Evolutionary conservation across 2,113 vertebrate species (phyloP), one percentile per base, ranked within the genome.

Genomic region (Bufo bufo): DNA sequence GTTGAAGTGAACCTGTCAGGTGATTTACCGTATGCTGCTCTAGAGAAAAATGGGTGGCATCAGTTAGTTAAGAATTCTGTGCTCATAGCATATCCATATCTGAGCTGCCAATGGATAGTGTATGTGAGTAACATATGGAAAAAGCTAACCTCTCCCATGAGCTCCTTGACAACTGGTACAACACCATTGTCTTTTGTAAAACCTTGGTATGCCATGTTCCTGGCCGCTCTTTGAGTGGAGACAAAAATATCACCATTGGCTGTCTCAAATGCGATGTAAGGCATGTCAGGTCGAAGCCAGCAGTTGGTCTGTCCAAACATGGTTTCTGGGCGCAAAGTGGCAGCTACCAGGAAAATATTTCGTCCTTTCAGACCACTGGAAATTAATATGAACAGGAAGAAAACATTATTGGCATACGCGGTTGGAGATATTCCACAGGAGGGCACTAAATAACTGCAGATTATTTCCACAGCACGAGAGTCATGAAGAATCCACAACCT

Each of bases 301-400:
- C 98, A 99, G 94, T 99, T 99, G 11, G 97, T 99, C 93, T 99
- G 98, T 6, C 98, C 98, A 90, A 99, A 99, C 98, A 99, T 98
- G 87, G 98, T 99, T 93, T 99, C 98, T 23, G 98, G 98, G 90
- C 98, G 95, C 12, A 99, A 94, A 0, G 98, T 99, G 72, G 98
- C 98, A 61, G 98, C 98, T 87, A 99, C 97, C 91, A 99, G 91
- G 91, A 97, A 99, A 91, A 98, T 93, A 90, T 93, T 97, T 93
- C 96, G 97, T 10, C 96, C 96, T 93, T 97, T 97, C 88, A 99
- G 93, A 65, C 93, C 96, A 82, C 98, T 99, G 90, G 43, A 71
- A 49, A 16, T 17, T 2, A 20, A 20, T 43, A 17, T 0, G n/a
- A 56, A 56, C 4, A 74, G 43, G 49, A 49, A 75, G 8, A 75